These are phyloP conservation scores for Mesocricetus auratus DNA, from an alignment of 2,113 vertebrate genomes.

Conservation along the genomic window DNA sequence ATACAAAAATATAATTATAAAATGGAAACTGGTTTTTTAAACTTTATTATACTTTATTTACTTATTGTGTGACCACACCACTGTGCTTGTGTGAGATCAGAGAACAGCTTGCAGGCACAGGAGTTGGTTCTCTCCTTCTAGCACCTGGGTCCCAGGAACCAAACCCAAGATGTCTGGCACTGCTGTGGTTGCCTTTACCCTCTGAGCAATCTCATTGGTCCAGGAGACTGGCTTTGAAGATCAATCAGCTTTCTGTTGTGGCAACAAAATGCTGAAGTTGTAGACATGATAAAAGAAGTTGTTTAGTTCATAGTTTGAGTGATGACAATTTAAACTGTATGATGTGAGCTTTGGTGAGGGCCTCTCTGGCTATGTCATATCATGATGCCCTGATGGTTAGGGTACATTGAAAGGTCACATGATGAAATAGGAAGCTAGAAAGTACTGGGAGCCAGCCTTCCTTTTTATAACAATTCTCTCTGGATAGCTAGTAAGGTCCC, in stretches of 20 bases:
- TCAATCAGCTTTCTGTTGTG: background rate
- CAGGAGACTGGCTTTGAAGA: background rate
- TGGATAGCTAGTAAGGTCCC: background rate
- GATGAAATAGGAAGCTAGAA: background rate
- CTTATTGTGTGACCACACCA: background rate
- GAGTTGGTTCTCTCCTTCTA: background rate
- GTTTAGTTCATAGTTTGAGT: background rate
- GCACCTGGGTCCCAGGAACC: background rate
- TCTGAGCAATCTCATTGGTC: background rate
- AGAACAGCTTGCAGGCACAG: background rate
- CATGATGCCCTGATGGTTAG: background rate
- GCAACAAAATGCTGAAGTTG: background rate
- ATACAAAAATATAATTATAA: background rate
- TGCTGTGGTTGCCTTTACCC: background rate
- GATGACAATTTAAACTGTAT: background rate
- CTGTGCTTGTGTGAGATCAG: background rate
- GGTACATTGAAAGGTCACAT: background rate
- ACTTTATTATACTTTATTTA: background rate
- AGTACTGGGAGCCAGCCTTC: background rate
- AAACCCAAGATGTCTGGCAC: background rate
- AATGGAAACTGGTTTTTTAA: background rate
- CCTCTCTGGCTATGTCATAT: background rate
- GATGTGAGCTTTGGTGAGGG: background rate
- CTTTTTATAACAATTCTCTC: background rate
- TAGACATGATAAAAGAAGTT: background rate